phyloP scores from a whole-genome alignment of 2,797 vertebrate genomes.

The Clarias platycephalus region DNA sequence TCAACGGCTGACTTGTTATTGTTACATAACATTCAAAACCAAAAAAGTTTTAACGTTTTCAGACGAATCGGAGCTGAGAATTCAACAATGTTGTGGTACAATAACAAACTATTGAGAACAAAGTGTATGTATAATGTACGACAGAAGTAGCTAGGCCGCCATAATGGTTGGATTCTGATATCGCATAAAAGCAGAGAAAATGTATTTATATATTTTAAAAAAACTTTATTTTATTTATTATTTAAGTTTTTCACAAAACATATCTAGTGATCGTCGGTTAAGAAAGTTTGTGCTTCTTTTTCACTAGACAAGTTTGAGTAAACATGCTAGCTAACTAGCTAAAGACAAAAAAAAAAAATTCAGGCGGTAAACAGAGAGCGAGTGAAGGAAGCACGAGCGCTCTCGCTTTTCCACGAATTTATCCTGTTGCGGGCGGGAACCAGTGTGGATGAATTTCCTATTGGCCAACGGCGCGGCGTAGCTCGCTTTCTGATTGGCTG shows the following conservation, averaged over 20 bases:
- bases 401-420: neutral
- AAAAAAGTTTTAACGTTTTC: neutral
- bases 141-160: neutral
- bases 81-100: neutral
- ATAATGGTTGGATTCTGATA: neutral
- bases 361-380: neutral
- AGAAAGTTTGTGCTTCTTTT: neutral
- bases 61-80: neutral
- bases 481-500: neutral
- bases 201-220: neutral
- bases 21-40: too few relatives aligned
- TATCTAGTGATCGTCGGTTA: neutral
- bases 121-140: neutral
- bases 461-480: neutral
- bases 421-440: neutral
- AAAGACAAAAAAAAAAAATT: neutral
- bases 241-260: neutral
- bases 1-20: too few relatives aligned
- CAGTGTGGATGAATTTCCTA: neutral
- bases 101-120: neutral
- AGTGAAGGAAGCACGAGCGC: neutral
- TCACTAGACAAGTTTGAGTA: neutral
- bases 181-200: neutral
- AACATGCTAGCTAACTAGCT: neutral
- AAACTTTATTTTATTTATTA: neutral